These are phyloP conservation scores for Petrocephalus zakoni DNA, from an alignment of 2,113 vertebrate species.

Conservation along the genomic window DNA sequence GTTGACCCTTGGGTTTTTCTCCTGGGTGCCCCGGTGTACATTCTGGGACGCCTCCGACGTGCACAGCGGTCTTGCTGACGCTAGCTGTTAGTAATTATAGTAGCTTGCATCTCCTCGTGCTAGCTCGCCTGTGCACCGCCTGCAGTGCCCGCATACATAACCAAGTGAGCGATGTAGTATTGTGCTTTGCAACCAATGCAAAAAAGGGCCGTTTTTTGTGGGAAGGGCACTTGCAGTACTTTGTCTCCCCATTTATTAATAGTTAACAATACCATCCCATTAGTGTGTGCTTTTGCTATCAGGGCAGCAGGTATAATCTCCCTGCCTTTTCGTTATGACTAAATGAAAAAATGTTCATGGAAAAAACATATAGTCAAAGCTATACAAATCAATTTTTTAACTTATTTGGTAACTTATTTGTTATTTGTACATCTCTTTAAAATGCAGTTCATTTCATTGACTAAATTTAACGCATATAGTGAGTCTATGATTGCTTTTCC, in stretches of 20 bases:
- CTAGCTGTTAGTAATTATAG: constrained; percentile 11
- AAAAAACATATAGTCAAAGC: background rate
- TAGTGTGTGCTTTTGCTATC: background rate
- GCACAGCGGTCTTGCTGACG: background rate
- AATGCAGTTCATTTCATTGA: background rate
- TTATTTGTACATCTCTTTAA: background rate
- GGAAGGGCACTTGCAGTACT: background rate
- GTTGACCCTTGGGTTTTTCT: background rate
- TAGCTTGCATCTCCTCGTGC: constrained; percentile 6
- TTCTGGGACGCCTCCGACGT: background rate
- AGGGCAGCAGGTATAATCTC: background rate
- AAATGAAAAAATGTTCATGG: background rate
- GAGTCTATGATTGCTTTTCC: background rate
- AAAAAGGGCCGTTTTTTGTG: background rate
- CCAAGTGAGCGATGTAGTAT: background rate
- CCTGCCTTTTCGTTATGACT: background rate
- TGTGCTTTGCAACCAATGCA: background rate
- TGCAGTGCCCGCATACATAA: background rate
- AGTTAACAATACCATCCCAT: background rate
- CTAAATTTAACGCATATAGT: background rate
- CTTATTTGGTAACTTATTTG: background rate
- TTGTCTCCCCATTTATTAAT: background rate
- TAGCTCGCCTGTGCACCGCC: constrained; percentile 13
- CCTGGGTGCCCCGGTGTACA: background rate
- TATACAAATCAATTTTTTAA: background rate